Conservation (phyloP, 2,113 vertebrate species). For the Peromyscus polionotus region DNA sequence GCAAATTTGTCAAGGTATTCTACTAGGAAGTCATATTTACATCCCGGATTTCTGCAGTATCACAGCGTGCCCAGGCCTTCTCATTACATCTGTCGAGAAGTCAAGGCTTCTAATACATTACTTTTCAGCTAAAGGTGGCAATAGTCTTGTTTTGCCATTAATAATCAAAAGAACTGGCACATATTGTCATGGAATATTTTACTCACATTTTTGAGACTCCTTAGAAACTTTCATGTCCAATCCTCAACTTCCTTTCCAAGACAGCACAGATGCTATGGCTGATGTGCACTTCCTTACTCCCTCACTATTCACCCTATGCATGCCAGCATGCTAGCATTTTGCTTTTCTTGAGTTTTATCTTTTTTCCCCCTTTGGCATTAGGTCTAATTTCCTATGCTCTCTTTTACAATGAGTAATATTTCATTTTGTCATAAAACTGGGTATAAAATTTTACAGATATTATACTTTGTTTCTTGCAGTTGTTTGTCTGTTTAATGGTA, state of each 20-base stretch:
- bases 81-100: background rate
- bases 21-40: background rate
- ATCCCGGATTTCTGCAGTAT: background rate
- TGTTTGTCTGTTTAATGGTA: slow-evolving; percentile 43
- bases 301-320: background rate
- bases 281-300: background rate
- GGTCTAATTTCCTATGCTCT: background rate
- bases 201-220: background rate
- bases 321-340: background rate
- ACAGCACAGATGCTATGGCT: background rate
- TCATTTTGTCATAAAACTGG: background rate
- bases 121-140: background rate
- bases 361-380: background rate
- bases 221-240: background rate
- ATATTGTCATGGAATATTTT: background rate
- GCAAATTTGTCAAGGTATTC: background rate
- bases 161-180: background rate
- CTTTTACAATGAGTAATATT: background rate
- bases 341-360: background rate
- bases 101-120: background rate
- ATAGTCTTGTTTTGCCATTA: background rate
- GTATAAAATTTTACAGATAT: background rate
- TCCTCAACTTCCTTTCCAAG: background rate
- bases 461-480: slow-evolving; percentile 48
- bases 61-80: background rate